Percentiles rank a stretch among this genome's conserved stretches.
phyloP scores from a whole-genome alignment of 2,113 vertebrate species.

The Chloropsis cyanopogon region DNA sequence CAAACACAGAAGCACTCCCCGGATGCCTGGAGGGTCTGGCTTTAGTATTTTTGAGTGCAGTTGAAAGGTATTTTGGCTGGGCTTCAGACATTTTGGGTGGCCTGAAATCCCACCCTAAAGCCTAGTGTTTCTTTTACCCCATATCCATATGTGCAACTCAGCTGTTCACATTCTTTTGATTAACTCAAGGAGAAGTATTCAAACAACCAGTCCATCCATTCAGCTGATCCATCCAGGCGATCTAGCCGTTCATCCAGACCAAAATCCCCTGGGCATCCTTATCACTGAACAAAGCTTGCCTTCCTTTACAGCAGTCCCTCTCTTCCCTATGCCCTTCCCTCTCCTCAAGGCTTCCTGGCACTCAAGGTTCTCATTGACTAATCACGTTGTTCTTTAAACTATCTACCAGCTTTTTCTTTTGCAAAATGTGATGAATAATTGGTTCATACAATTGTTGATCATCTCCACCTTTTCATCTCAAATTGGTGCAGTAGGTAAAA shows the following conservation, averaged over 20 bases:
- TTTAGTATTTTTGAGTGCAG: background rate
- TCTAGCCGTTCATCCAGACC: background rate
- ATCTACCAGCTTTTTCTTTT: background rate
- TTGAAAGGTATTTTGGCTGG: background rate
- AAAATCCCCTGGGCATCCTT: background rate
- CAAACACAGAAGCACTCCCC: rapidly evolving
- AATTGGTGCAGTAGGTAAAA: background rate
- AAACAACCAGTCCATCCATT: background rate
- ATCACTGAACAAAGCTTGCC: rapidly evolving
- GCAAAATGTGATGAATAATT: background rate
- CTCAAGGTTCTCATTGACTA: background rate
- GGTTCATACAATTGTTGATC: background rate
- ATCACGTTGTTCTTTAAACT: background rate
- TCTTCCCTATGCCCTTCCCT: background rate
- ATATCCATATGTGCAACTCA: background rate
- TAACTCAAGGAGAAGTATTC: background rate
- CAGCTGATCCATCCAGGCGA: background rate
- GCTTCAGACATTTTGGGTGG: background rate
- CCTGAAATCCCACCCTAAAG: background rate
- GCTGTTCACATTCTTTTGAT: background rate
- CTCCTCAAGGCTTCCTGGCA: background rate
- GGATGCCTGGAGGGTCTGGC: rapidly evolving
- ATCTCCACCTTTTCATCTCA: background rate
- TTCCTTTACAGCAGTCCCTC: background rate
- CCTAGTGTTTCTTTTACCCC: background rate